Evolutionary conservation across 1,140 invertebrate species (phyloP), one percentile per base, ranked within the genome.

Genomic region (Pollicipes pollicipes): DNA sequence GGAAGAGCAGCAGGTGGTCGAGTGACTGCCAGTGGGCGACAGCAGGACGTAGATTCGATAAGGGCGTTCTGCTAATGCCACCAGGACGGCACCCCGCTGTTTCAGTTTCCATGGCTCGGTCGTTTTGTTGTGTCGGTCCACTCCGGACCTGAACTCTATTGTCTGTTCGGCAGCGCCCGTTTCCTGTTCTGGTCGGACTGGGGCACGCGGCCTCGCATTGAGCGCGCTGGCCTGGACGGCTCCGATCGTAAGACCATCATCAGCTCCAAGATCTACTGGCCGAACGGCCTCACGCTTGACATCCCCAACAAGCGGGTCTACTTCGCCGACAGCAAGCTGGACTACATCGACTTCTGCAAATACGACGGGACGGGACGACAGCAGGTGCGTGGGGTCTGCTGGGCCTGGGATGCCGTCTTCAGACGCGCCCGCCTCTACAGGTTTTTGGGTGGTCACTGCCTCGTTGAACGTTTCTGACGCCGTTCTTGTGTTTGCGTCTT

Each of bases 141-240:
- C n/a, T n/a, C n/a, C n/a, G n/a, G n/a, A n/a, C n/a, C n/a, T n/a
- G n/a, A n/a, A n/a, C n/a, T n/a, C n/a, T n/a, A n/a, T n/a, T n/a
- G n/a, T n/a, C n/a, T n/a, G n/a, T n/a, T n/a, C n/a, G n/a, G n/a
- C 72, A 84, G 83, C 35, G 87, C 90, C 0, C 81, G 88, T 8
- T 93, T 90, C 85, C 81, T 97, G 26, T 97, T 97, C 82, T 97
- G 95, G 95, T 96, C 93, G 0, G 96, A 98, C 78, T 98, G 96
- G 95, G 95, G 95, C 67, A 94, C 97, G 78, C 93, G 97, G 81
- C 96, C 96, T 2, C 81, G 95, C 1, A 94, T 99, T 71, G 96
- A 99, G 80, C 82, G 95, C 72, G 88, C 95, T 16, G 94, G 94
- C 29, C 91, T 99, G 90, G 96, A 99, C 77, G 96, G 96, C 0